These are phyloP conservation scores for Ancistrus triradiatus DNA, from an alignment of 2,113 vertebrate genomes.

Conservation along the genomic window DNA sequence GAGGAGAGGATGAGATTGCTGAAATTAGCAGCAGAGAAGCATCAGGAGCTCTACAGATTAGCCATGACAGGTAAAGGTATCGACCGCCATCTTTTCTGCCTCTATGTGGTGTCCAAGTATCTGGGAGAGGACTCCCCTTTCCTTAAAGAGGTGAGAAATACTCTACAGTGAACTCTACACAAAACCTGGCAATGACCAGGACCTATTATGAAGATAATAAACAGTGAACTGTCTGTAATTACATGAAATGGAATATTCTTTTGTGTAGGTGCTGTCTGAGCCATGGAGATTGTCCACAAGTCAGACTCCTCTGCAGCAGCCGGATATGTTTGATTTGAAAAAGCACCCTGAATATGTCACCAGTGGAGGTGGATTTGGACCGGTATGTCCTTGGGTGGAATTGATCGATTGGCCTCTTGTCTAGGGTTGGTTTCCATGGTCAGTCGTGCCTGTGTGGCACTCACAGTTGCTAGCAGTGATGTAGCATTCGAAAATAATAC, in stretches of 20 bases:
- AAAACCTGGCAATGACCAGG: too few species aligned
- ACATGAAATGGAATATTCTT: background rate
- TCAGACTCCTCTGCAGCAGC: conserved; percentile 89
- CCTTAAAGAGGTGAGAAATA: conserved; percentile 81
- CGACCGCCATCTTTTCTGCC: conserved; percentile 96
- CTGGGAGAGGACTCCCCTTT: conserved; percentile 89
- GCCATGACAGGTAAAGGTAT: conserved; percentile 92
- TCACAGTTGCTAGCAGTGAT: too few species aligned
- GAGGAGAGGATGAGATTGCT: conserved; percentile 75
- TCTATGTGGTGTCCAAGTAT: conserved; percentile 96
- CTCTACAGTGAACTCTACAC: too few species aligned
- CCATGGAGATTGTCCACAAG: conserved; percentile 96
- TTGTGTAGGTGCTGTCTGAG: conserved; percentile 84
- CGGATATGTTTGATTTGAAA: conserved; percentile 80
- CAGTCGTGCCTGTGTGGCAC: too few species aligned
- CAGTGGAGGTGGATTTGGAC: conserved; percentile 92
- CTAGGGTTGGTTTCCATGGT: too few species aligned
- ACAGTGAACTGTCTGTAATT: background rate
- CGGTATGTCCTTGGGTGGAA: conserved; percentile 80
- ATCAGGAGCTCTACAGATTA: conserved; percentile 83
- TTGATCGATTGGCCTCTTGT: too few species aligned
- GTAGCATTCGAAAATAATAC: too few species aligned
- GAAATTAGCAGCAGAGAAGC: conserved; percentile 74
- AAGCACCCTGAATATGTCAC: conserved; percentile 79
- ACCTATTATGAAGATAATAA: too few species aligned